phyloP scores from a whole-genome alignment of 2,113 vertebrate species.

The Pao palembangensis region DNA sequence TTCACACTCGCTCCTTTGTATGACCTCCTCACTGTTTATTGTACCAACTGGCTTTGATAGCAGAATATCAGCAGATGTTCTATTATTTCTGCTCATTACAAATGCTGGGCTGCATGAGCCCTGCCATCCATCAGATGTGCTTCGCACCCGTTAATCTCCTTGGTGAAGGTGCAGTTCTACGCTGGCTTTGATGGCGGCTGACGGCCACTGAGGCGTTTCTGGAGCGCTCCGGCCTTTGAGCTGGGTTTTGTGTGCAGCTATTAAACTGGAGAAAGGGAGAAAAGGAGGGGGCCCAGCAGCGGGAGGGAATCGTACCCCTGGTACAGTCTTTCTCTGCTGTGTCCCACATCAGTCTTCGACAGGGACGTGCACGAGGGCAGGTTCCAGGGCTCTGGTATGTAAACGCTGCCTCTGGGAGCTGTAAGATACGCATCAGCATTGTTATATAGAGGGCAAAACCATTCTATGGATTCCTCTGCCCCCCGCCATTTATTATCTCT shows the following conservation, averaged over 20 bases:
- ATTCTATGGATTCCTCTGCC: neutral
- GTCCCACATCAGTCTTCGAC: conserved; percentile 59
- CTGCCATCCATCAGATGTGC: conserved; percentile 29
- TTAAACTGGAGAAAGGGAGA: conserved; percentile 50
- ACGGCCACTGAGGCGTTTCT: conserved; percentile 52
- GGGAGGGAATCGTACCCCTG: conserved; percentile 40
- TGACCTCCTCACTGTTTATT: neutral
- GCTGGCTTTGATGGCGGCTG: conserved; percentile 53
- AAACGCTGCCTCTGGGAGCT: conserved; percentile 46
- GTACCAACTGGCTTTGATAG: conserved; percentile 36
- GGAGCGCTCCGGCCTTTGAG: conserved; percentile 46
- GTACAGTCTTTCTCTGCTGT: conserved; percentile 41
- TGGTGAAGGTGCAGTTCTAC: conserved; percentile 53
- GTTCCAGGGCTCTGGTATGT: conserved; percentile 51
- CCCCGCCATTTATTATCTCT: neutral
- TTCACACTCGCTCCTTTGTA: conserved; percentile 23
- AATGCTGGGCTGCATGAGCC: conserved; percentile 27
- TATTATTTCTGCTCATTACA: conserved; percentile 53
- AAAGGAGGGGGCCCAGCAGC: conserved; percentile 50
- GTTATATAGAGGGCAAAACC: neutral
- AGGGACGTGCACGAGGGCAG: conserved; percentile 56
- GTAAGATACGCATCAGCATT: conserved; percentile 6
- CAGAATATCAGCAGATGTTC: conserved; percentile 47
- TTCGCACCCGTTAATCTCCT: conserved; percentile 41
- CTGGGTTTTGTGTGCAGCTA: conserved; percentile 60